A percentile compares a stretch with the other conserved stretches of the same genome.
These are phyloP conservation scores for Trididemnum nubilum DNA, from an alignment of 23 tunicate species.

Conservation along the genomic window DNA sequence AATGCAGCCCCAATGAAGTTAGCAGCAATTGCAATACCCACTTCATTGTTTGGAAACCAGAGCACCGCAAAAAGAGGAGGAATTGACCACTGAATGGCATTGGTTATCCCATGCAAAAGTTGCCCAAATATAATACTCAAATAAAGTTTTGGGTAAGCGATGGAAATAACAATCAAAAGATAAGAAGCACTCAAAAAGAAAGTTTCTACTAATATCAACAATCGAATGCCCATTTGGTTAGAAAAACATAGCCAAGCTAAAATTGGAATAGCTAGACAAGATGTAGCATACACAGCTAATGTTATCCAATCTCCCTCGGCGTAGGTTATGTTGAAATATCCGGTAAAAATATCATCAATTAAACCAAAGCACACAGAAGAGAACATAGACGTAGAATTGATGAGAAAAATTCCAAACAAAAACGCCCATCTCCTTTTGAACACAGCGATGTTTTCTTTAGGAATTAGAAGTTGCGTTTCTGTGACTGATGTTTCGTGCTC, in stretches of 20 bases:
- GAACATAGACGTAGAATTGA: slow-evolving; percentile 7
- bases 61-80: slow-evolving; percentile 22
- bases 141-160: slow-evolving; percentile 8
- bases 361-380: slow-evolving; percentile 25
- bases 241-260: slow-evolving; percentile 16
- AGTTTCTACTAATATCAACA: not conserved
- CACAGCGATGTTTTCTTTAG: not conserved
- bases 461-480: not conserved
- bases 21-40: slow-evolving; percentile 19
- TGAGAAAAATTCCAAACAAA: not conserved
- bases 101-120: slow-evolving; percentile 2
- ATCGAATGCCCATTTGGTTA: slow-evolving; percentile 13
- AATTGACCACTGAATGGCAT: slow-evolving; percentile 8
- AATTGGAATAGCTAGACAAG: not conserved
- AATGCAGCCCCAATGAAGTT: not conserved
- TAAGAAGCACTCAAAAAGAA: not conserved
- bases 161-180: slow-evolving; percentile 11
- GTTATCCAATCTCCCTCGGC: slow-evolving; percentile 17
- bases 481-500: too few species aligned
- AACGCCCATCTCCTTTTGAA: slow-evolving; percentile 2
- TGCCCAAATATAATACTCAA: slow-evolving; percentile 10
- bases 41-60: slow-evolving; percentile 28
- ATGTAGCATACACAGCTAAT: slow-evolving; percentile 3
- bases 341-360: slow-evolving; percentile 14
- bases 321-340: slow-evolving; percentile 6